Percentiles rank a stretch among this genome's conserved stretches.
Conservation (phyloP, 2,888 invertebrate genomes). For the Habrosyne pyritoides region DNA sequence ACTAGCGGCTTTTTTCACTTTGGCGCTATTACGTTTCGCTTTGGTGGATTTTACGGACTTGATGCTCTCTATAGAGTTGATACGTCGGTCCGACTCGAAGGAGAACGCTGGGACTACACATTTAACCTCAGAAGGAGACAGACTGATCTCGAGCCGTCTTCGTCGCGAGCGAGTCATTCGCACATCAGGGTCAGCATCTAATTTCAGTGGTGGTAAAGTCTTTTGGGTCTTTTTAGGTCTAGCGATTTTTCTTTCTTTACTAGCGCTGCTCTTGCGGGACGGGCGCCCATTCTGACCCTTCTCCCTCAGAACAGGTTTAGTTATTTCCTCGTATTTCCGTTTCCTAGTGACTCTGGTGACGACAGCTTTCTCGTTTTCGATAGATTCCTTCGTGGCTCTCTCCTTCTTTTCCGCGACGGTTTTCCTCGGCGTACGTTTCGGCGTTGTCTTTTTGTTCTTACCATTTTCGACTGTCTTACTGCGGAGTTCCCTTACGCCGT, state of each 20-base stretch:
- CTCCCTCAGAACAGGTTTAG: constrained; percentile 70
- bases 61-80: constrained; percentile 59
- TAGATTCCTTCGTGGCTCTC: constrained; percentile 69
- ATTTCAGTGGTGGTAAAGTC: constrained; percentile 32
- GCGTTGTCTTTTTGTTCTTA: constrained; percentile 33
- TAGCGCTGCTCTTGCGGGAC: constrained; percentile 43
- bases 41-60: constrained; percentile 44
- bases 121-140: constrained; percentile 68
- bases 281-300: constrained; percentile 70
- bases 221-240: constrained; percentile 52
- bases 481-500: constrained; percentile 49
- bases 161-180: constrained; percentile 70
- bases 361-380: constrained; percentile 68
- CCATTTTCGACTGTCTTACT: constrained; percentile 40
- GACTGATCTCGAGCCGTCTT: constrained; percentile 63
- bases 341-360: constrained; percentile 61
- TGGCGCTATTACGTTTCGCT: constrained; percentile 41
- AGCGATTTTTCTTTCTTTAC: constrained; percentile 53
- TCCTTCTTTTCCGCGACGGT: constrained; percentile 43
- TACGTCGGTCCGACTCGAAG: constrained; percentile 65
- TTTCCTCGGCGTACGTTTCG: constrained; percentile 38
- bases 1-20: constrained; percentile 37
- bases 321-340: constrained; percentile 58
- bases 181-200: constrained; percentile 47
- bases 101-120: constrained; percentile 57